Percentiles rank a stretch among this genome's conserved stretches.
phyloP scores from a whole-genome alignment of 1,140 invertebrate species.

The Heliconius himera region DNA sequence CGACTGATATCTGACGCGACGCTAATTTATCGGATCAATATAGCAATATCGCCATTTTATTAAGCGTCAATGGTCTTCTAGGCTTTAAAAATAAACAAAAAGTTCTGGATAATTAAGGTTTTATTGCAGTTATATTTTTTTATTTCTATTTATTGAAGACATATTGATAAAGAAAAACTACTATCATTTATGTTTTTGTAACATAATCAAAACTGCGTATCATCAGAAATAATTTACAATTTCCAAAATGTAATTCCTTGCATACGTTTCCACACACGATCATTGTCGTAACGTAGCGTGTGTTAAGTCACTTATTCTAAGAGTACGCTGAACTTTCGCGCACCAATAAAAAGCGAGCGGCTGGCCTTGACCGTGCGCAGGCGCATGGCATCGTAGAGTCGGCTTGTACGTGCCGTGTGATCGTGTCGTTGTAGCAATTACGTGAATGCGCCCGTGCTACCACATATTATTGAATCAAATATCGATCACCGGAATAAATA shows the following conservation, averaged over 20 bases:
- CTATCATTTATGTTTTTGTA: background rate
- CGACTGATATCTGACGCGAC: slow-evolving; percentile 15
- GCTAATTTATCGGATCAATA: slow-evolving; percentile 6
- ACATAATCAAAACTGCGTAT: background rate
- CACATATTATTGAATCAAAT: background rate
- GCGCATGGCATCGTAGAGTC: slow-evolving; percentile 38
- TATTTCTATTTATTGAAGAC: background rate
- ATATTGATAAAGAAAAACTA: background rate
- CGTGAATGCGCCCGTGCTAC: slow-evolving; percentile 2
- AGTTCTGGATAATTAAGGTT: background rate
- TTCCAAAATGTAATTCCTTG: slow-evolving; percentile 1
- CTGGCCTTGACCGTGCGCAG: slow-evolving; percentile 60
- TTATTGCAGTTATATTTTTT: background rate
- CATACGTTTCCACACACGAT: slow-evolving; percentile 1
- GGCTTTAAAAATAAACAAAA: background rate
- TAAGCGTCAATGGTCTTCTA: slow-evolving; percentile 15
- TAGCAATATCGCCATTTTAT: slow-evolving; percentile 11
- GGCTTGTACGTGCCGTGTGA: slow-evolving; percentile 26
- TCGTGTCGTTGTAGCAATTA: slow-evolving; percentile 26
- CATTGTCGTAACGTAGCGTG: slow-evolving; percentile 26
- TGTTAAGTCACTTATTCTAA: slow-evolving; percentile 47
- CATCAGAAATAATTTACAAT: slow-evolving; percentile 5
- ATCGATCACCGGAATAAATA: background rate
- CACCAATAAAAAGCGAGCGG: slow-evolving; percentile 56
- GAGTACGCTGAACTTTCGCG: slow-evolving; percentile 62